Evolutionary conservation across 2,797 vertebrate species (phyloP), one percentile per base, ranked within the genome.

Genomic region (Vespertilio murinus): DNA sequence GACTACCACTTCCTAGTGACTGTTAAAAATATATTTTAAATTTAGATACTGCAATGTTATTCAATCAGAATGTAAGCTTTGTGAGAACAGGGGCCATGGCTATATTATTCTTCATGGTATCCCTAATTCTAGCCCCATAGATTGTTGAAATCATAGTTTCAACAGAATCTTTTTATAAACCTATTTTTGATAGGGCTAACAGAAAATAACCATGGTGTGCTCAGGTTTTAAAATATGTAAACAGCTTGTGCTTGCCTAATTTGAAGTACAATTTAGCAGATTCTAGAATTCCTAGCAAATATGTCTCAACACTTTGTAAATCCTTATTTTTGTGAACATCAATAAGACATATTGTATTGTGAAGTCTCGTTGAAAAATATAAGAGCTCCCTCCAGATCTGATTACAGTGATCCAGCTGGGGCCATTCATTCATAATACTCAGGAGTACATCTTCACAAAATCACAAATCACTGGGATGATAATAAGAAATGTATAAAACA

Each of bases 291-390:
- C 33, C 30, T 65, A 35, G 89, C 69, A 81, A 94, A 75, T 71
- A 52, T 35, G 75, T 80, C 75, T 88, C 6, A 70, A 73, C 88
- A 77, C 71, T 86, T 69, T 78, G 74, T 94, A 95, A 92, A 86
- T 75, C 25, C 20, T 94, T 88, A 64, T 38, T 75, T 88, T 93
- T 90, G 59, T 42, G 11, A 25, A 75, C 77, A 94, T 93, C 84
- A 81, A 49, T 64, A 94, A 87, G 94, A 90, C 61, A 81, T 71
- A 73, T 65, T 88, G 16, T 87, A 94, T 25, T 95, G 56, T 82
- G 74, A 91, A 91, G 65, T 87, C 42, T 93, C 64, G 35, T 61
- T 93, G 45, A 95, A 92, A 96, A 87, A 52, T 74, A 59, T 47
- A 74, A 79, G 56, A 49, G 33, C 35, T 16, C 17, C 47, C 33